phyloP scores from a whole-genome alignment of 2,888 invertebrate genomes.

The Drosophila prolongata region DNA sequence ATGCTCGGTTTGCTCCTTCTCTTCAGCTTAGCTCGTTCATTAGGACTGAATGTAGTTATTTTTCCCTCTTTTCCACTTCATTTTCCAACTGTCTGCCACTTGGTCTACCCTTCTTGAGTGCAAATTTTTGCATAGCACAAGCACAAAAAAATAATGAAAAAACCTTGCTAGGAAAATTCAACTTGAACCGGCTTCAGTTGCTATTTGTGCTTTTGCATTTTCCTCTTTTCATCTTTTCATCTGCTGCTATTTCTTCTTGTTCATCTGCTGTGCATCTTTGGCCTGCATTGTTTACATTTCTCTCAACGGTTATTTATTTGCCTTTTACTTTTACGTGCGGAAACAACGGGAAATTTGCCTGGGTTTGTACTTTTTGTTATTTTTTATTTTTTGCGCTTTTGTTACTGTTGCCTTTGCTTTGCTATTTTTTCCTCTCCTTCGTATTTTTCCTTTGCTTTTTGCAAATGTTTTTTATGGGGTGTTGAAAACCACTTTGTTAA shows the following conservation, averaged over 20 bases:
- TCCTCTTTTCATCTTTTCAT: constrained; percentile 29
- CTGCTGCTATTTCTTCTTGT: constrained; percentile 27
- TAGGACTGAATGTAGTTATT: constrained; percentile 13
- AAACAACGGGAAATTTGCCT: constrained; percentile 43
- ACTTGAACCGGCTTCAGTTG: constrained; percentile 27
- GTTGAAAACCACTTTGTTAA: constrained; percentile 70
- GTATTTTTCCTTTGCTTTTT: constrained; percentile 21
- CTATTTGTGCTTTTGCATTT: constrained; percentile 31
- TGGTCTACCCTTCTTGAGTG: constrained; percentile 14
- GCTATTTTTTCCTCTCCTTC: constrained; percentile 6
- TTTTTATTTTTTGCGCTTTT: constrained; percentile 5
- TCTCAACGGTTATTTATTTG: constrained; percentile 50
- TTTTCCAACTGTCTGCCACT: no score
- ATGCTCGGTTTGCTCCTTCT: not conserved
- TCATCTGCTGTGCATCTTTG: constrained; percentile 29
- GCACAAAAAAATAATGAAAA: not conserved
- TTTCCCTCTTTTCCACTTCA: constrained; percentile 8
- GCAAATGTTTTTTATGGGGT: constrained; percentile 63
- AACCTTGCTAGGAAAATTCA: constrained; percentile 14
- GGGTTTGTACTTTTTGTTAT: constrained; percentile 7
- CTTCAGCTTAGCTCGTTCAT: constrained; percentile 26
- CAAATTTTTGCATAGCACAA: constrained; percentile 20
- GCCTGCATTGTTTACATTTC: constrained; percentile 49
- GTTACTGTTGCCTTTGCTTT: constrained; percentile 20
- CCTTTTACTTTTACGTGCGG: constrained; percentile 43